Percentiles rank a stretch among this genome's conserved stretches.
phyloP scores from a whole-genome alignment of 2,888 invertebrate species.

The Furcula furcula region DNA sequence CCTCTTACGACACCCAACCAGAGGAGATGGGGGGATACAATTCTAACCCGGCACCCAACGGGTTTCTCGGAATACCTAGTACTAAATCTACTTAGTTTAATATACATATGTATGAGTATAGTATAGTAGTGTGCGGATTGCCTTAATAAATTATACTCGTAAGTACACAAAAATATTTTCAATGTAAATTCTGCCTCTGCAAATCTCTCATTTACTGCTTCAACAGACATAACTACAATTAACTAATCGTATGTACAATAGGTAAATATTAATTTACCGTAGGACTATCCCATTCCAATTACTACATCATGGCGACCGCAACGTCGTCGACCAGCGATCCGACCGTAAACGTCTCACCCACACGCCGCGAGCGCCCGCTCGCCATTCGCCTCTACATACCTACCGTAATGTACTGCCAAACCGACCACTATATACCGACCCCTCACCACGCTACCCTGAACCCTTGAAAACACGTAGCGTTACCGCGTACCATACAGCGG shows the following conservation, averaged over 20 bases:
- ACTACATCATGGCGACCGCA: slow-evolving; percentile 41
- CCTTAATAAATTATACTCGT: too few relatives aligned
- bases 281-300: slow-evolving; percentile 3
- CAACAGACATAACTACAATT: too few relatives aligned
- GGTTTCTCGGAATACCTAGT: too few relatives aligned
- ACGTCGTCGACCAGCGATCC: slow-evolving; percentile 76
- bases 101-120: too few relatives aligned
- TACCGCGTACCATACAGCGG: slow-evolving; percentile 22
- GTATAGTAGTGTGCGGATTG: too few relatives aligned
- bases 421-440: slow-evolving; percentile 42
- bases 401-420: slow-evolving; percentile 60
- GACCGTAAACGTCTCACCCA: slow-evolving; percentile 81
- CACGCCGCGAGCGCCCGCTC: slow-evolving; percentile 73
- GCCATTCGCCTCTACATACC: slow-evolving; percentile 71
- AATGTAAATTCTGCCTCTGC: background rate
- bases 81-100: too few relatives aligned
- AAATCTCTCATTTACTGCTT: too few relatives aligned
- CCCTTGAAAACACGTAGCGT: slow-evolving; percentile 14
- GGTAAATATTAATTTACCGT: too few relatives aligned
- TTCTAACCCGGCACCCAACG: too few relatives aligned
- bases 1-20: too few relatives aligned
- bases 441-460: slow-evolving; percentile 30
- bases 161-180: background rate
- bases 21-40: too few relatives aligned
- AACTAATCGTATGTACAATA: too few relatives aligned